Base-by-base conservation (phyloP, 37 sponge, comb jelly and placozoan genomes). In the Spongilla lacustris region DNA sequence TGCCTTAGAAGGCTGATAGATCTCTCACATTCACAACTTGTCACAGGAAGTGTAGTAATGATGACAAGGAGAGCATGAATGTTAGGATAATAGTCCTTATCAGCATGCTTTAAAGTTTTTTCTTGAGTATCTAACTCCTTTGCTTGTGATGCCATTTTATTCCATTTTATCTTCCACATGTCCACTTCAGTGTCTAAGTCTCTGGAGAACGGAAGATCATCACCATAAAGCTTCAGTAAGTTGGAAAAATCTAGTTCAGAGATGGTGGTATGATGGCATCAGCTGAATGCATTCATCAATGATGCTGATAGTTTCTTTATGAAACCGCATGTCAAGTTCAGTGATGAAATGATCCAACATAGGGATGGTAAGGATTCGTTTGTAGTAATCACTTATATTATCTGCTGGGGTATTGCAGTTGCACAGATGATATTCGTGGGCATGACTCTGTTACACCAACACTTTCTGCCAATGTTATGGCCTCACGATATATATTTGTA, bases 21-120 rank as follows among this genome's bases (percentile, higher is more conserved):
- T 70, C 87, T 68, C 73, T 90, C 91, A 82, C 91, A 82, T 66
- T n/a, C n/a, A n/a, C n/a, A n/a, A n/a, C n/a, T n/a, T n/a, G n/a
- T 91, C 91, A 72, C 87, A 91, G 79, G 87, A 82, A n/a, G 86
- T 91, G 91, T 91, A 36, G 83, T 74, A 67, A 86, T n/a, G 37
- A 91, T 86, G 14, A 22, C 73, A 49, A 89, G 26, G 25, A 91
- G 50, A 31, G 80, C 68, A 73, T 50, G 75, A 58, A 91, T 91
- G 69, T 91, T 79, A 3, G 76, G 88, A 79, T 66, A 87, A 71
- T 74, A 90, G 85, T 85, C 85, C 22, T 75, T 13, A 76, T 90
- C 85, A 32, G 85, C 73, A 71, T 66, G 34, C 28, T 50, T 22
- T 69, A 90, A 67, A 13, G 46, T 85, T 35, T 90, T 84, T 30